Conservation (phyloP, 2,797 vertebrate species). For the Cryptoprocta ferox region DNA sequence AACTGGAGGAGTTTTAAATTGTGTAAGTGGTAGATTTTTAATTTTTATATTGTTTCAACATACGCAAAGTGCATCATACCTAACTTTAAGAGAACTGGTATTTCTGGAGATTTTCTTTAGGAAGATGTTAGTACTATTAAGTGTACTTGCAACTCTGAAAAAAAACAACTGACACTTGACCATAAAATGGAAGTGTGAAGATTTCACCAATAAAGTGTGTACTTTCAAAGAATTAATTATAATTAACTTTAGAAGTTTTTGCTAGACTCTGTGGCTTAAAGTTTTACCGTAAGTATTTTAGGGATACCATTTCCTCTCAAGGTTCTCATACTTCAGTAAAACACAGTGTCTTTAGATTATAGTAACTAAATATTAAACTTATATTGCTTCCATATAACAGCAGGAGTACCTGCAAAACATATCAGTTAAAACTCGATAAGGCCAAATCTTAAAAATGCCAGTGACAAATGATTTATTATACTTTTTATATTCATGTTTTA, state of each 20-base stretch:
- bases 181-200: background rate
- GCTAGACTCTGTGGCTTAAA: slow-evolving; percentile 48
- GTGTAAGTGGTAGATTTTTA: background rate
- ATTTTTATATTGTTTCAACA: slow-evolving; percentile 67
- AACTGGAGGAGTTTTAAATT: slow-evolving; percentile 63
- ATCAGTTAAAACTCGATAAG: slow-evolving; percentile 71
- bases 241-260: slow-evolving; percentile 41
- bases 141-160: background rate
- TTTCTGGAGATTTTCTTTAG: background rate
- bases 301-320: background rate
- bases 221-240: slow-evolving; percentile 49
- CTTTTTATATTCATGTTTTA: slow-evolving; percentile 67
- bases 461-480: slow-evolving; percentile 64
- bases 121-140: background rate
- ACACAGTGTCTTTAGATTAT: slow-evolving; percentile 42
- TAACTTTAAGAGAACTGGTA: slow-evolving; percentile 39
- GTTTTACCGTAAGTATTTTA: slow-evolving; percentile 46
- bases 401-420: slow-evolving; percentile 55
- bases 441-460: slow-evolving; percentile 68
- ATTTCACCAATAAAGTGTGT: slow-evolving; percentile 25
- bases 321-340: slow-evolving; percentile 30
- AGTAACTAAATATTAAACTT: slow-evolving; percentile 42
- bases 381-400: slow-evolving; percentile 56
- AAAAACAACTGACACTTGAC: background rate
- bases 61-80: background rate